phyloP scores from a whole-genome alignment of 2,113 vertebrate species.

The Coracopsis vasa region DNA sequence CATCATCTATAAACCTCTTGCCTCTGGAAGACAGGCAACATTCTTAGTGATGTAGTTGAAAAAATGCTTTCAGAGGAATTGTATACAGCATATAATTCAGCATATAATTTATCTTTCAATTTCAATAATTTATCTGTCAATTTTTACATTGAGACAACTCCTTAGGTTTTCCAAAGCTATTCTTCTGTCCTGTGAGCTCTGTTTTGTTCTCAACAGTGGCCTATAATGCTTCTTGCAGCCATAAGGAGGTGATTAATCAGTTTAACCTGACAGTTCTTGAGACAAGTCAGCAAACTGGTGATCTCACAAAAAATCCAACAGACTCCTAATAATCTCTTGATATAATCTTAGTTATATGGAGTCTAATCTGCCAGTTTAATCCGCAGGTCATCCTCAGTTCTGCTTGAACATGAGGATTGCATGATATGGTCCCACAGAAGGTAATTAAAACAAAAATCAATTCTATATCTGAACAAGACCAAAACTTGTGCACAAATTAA shows the following conservation, averaged over 20 bases:
- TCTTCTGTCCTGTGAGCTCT: not conserved
- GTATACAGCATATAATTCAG: not conserved
- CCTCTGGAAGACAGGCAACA: not conserved
- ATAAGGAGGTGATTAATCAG: slow-evolving; percentile 28
- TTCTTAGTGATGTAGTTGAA: not conserved
- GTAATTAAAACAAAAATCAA: not conserved
- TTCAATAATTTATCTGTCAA: too few species aligned
- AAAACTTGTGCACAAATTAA: not conserved
- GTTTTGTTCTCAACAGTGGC: not conserved
- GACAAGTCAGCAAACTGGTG: slow-evolving; percentile 12
- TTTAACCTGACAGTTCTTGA: slow-evolving; percentile 19
- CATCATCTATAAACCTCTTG: not conserved
- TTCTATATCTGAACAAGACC: not conserved
- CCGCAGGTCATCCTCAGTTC: not conserved
- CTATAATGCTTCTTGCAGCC: not conserved
- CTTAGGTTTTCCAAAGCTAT: not conserved
- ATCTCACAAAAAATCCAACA: slow-evolving; percentile 3
- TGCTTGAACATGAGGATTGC: not conserved
- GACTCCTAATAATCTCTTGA: not conserved
- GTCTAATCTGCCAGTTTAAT: not conserved
- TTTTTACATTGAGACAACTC: slow-evolving; percentile 34
- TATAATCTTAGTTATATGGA: not conserved
- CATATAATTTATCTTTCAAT: slow-evolving; percentile 5
- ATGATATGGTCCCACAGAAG: not conserved
- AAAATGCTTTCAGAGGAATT: not conserved